Evolutionary conservation across 2,797 vertebrate genomes (phyloP).

Genomic region (Heliangelus exortis): DNA sequence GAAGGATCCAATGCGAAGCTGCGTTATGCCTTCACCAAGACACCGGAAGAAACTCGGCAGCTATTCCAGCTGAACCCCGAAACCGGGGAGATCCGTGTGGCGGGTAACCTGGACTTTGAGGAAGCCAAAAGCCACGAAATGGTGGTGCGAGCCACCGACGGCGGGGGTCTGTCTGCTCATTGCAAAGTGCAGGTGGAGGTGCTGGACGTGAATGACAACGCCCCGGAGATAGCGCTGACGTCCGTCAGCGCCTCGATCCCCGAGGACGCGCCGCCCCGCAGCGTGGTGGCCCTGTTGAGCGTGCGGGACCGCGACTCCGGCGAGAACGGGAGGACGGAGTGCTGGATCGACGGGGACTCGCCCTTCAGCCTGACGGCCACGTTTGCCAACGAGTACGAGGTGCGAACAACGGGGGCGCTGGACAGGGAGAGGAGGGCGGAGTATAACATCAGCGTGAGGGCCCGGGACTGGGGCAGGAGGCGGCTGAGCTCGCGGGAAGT

Average conservation of each 20-base stretch:
- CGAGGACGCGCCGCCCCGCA: slow-evolving; percentile 78
- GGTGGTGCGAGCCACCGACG: slow-evolving; percentile 76
- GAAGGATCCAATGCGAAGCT: slow-evolving; percentile 85
- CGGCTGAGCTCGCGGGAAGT: too few species aligned
- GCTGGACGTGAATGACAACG: slow-evolving; percentile 85
- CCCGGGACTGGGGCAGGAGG: too few species aligned
- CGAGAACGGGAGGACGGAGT: slow-evolving; percentile 80
- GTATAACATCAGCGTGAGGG: too few species aligned
- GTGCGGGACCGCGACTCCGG: slow-evolving; percentile 82
- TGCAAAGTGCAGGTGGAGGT: slow-evolving; percentile 81
- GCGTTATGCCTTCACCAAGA: slow-evolving; percentile 79
- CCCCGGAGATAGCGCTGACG: slow-evolving; percentile 79
- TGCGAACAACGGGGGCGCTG: slow-evolving; percentile 54
- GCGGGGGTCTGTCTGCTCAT: slow-evolving; percentile 63
- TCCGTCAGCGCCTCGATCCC: slow-evolving; percentile 78
- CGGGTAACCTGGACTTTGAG: slow-evolving; percentile 81
- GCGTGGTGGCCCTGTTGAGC: slow-evolving; percentile 78
- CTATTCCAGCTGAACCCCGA: slow-evolving; percentile 76
- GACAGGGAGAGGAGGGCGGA: background rate
- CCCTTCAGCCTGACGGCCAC: slow-evolving; percentile 81
- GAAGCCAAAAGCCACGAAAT: slow-evolving; percentile 72
- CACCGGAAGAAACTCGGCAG: slow-evolving; percentile 10
- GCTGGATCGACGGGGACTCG: slow-evolving; percentile 69
- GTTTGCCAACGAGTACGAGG: slow-evolving; percentile 75
- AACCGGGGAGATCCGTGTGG: slow-evolving; percentile 74